Evolutionary conservation across 2,888 invertebrate species (phyloP), one percentile per base, ranked within the genome.

Genomic region (Linyphia triangularis): DNA sequence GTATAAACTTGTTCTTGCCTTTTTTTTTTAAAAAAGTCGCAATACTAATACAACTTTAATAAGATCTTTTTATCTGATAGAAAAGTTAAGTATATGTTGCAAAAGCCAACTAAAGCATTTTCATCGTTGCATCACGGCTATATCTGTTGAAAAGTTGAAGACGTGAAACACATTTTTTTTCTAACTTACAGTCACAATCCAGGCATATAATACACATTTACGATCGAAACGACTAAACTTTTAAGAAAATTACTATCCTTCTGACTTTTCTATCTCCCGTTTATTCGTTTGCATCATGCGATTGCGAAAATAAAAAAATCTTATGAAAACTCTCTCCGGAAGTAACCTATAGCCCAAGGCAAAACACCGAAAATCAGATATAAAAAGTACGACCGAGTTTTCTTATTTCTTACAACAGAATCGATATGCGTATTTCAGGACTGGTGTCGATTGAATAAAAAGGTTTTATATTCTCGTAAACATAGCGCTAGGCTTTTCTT

Each of bases 361-460:
- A 43, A 43, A 75, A 61, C 40, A 63, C 37, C 37, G 51, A 16
- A 63, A 61, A 77, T 77, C 77, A 77, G 77, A 77, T 77, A 77
- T 77, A 63, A 63, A 77, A 77, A 77, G 37, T 37, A n/a, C 63
- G 37, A 63, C 70, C 61, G 61, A 61, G 24, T 61, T 77, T 70
- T 63, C 22, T 37, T 24, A 10, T 33, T 77, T 63, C 10, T 28
- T 33, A 51, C 57, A 13, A 61, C 43, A 24, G 16, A 24, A 77
- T 77, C 77, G 77, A 77, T 77, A 33, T 61, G 77, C 77, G 40
- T 77, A 77, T 77, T 77, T 77, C 63, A 40, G 61, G 26, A 9
- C 33, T 13, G 19, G 63, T 22, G 13, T 73, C 73, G 73, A 57
- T 43, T 16, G 1, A 16, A 24, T 30, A 33, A 22, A 57, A 57